phyloP scores from a whole-genome alignment of 2,113 vertebrate genomes.

The Festucalex cinctus region DNA sequence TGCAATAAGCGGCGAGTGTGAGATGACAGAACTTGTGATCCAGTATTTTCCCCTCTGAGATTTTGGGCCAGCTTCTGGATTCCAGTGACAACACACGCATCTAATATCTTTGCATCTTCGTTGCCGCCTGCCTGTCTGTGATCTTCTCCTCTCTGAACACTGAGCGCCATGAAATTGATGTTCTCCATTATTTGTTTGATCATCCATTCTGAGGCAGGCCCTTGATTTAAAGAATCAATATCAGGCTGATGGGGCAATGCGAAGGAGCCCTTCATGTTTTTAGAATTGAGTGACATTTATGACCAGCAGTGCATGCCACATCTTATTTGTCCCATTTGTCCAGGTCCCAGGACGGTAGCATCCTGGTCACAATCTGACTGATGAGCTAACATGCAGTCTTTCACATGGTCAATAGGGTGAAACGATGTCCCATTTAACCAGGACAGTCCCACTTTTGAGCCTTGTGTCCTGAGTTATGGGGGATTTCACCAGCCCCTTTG shows the following conservation, averaged over 20 bases:
- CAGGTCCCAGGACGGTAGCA: background rate
- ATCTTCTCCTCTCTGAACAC: slow-evolving; percentile 28
- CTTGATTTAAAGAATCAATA: slow-evolving; percentile 60
- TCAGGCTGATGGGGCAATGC: slow-evolving; percentile 30
- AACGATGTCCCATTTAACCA: background rate
- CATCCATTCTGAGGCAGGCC: slow-evolving; percentile 33
- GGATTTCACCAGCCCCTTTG: too few relatives aligned
- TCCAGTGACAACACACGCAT: slow-evolving; percentile 46
- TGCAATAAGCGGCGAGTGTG: slow-evolving; percentile 54
- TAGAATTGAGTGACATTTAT: slow-evolving; percentile 24
- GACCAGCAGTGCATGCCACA: slow-evolving; percentile 1
- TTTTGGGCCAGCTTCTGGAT: slow-evolving; percentile 33
- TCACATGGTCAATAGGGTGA: slow-evolving; percentile 48
- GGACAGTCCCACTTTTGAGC: too few relatives aligned
- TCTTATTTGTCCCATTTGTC: slow-evolving; percentile 24
- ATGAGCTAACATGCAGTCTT: slow-evolving; percentile 31
- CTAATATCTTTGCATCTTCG: slow-evolving; percentile 46
- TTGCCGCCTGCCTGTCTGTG: slow-evolving; percentile 30
- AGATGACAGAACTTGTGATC: slow-evolving; percentile 56
- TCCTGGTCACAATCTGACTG: background rate
- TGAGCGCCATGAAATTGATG: slow-evolving; percentile 39
- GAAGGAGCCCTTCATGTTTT: slow-evolving; percentile 28
- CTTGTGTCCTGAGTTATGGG: too few relatives aligned
- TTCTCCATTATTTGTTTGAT: slow-evolving; percentile 42
- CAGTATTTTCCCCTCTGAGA: slow-evolving; percentile 41